Evolutionary conservation across 2,797 vertebrate genomes (phyloP).

Genomic region (Poeciliopsis gracilis): DNA sequence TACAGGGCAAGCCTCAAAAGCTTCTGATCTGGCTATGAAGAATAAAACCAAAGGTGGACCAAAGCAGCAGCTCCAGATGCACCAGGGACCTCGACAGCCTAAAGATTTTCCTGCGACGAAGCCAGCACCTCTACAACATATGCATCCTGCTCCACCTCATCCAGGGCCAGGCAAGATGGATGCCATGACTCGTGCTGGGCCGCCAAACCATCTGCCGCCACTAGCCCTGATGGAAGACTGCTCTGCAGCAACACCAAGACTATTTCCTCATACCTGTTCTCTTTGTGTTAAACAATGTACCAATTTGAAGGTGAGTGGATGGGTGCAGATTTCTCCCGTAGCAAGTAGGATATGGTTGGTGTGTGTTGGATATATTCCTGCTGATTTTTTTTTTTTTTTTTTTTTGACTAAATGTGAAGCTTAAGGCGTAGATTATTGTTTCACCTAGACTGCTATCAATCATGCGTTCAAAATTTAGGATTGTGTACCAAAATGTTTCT

Average conservation of each 20-base stretch:
- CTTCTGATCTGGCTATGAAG: conserved; percentile 9
- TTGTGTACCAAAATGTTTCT: neutral
- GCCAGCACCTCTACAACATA: neutral
- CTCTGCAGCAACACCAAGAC: conserved; percentile 87
- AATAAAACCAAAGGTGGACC: neutral
- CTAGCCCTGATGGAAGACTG: conserved; percentile 94
- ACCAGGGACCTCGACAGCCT: neutral
- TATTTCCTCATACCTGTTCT: conserved; percentile 97
- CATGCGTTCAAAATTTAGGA: neutral
- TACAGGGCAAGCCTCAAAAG: neutral
- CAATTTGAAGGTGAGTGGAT: conserved; percentile 92
- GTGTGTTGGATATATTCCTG: neutral
- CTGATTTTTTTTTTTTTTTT: neutral
- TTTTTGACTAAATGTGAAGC: neutral
- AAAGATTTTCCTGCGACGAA: neutral
- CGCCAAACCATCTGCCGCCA: conserved; percentile 80
- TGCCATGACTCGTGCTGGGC: neutral
- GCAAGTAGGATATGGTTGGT: neutral
- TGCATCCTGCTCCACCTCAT: neutral
- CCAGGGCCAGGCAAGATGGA: neutral
- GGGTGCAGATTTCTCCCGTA: conserved; percentile 15
- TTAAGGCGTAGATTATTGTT: neutral
- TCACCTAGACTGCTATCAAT: neutral
- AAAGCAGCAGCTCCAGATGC: neutral
- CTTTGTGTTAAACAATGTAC: conserved; percentile 94